Evolutionary conservation across 2,888 invertebrate species (phyloP).

Genomic region (Philereme transversata): DNA sequence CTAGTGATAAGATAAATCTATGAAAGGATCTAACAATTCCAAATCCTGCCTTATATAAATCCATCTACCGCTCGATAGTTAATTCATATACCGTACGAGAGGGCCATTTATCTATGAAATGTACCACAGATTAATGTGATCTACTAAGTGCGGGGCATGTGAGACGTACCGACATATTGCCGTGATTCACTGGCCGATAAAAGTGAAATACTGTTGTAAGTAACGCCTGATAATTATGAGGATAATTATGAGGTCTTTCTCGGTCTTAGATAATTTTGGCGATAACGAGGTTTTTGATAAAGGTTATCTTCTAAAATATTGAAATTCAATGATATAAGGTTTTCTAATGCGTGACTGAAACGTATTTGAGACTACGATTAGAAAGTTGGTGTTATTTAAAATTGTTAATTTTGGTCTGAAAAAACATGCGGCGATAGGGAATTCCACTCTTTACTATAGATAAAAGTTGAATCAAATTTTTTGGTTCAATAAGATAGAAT

Average conservation of each 20-base stretch:
- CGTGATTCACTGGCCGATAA: conserved; percentile 45
- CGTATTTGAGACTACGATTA: too few species aligned
- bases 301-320: too few species aligned
- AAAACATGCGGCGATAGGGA: too few species aligned
- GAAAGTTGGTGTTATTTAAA: too few species aligned
- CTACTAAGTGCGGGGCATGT: conserved; percentile 44
- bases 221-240: conserved; percentile 20
- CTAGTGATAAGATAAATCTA: too few species aligned
- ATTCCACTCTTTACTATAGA: too few species aligned
- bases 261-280: conserved; percentile 10
- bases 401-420: too few species aligned
- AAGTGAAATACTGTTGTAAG: conserved; percentile 31
- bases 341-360: too few species aligned
- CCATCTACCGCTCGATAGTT: conserved; percentile 42
- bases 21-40: not conserved
- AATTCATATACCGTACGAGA: conserved; percentile 39
- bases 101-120: conserved; percentile 49
- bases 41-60: conserved; percentile 6
- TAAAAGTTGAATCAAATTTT: too few species aligned
- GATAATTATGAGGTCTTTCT: not conserved
- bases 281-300: not conserved
- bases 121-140: conserved; percentile 50
- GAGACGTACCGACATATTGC: conserved; percentile 42
- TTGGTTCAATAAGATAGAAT: too few species aligned
- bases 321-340: too few species aligned